Conservation (phyloP, 2,888 invertebrate genomes). For the Anaspis maculata region DNA sequence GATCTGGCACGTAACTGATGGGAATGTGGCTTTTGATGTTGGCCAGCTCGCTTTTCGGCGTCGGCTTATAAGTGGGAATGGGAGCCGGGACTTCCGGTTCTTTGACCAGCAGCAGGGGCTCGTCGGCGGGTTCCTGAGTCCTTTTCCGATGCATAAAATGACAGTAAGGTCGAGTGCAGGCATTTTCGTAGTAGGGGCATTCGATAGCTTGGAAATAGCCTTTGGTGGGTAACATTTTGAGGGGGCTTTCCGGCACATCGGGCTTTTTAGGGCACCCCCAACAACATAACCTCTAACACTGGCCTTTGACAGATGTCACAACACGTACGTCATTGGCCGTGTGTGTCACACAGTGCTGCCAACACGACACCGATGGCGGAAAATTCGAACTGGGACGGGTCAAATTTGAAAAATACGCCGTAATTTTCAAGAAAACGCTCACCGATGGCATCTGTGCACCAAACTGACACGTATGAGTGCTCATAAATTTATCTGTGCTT, state of each 20-base stretch:
- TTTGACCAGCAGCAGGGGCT: constrained; percentile 41
- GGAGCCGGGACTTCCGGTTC: constrained; percentile 25
- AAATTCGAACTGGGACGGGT: too few relatives aligned
- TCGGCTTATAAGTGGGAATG: constrained; percentile 40
- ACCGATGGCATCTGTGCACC: too few relatives aligned
- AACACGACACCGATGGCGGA: too few relatives aligned
- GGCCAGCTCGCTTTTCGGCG: constrained; percentile 44
- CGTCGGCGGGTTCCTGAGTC: constrained; percentile 46
- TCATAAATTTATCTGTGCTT: too few relatives aligned
- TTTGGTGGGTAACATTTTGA: constrained; percentile 82
- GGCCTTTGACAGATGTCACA: too few relatives aligned
- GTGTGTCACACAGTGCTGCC: neutral
- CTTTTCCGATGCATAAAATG: constrained; percentile 81
- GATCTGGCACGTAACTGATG: constrained; percentile 46
- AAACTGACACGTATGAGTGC: too few relatives aligned
- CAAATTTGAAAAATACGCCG: too few relatives aligned
- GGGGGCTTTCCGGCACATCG: neutral
- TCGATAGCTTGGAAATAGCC: constrained; percentile 79
- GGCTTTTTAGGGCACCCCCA: too few relatives aligned
- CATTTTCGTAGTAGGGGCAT: constrained; percentile 78
- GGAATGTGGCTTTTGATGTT: constrained; percentile 42
- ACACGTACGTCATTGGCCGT: too few relatives aligned
- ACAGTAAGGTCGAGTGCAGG: constrained; percentile 85
- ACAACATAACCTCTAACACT: neutral
- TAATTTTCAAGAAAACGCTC: too few relatives aligned